Conservation (phyloP, 2,797 vertebrate genomes). For the Geotrypetes seraphini region DNA sequence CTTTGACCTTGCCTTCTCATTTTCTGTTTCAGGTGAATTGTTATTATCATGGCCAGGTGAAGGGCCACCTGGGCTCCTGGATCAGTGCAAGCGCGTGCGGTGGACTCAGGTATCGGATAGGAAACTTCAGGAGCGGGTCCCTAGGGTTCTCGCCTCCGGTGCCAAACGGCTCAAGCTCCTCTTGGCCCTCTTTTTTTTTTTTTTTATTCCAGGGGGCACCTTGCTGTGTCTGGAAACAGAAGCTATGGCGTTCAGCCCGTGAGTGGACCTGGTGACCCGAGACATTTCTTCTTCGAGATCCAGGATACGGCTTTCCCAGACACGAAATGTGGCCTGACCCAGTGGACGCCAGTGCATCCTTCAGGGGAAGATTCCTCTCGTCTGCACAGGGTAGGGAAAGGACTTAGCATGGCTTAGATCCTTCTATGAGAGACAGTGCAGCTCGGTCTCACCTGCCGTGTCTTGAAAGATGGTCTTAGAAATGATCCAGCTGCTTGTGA, state of each 20-base stretch:
- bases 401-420: neutral
- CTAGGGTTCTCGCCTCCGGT: neutral
- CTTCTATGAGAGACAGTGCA: neutral
- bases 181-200: no score
- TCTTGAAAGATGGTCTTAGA: no score
- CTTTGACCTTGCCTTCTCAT: no score
- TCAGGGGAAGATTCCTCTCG: conserved; percentile 2
- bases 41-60: conserved; percentile 66
- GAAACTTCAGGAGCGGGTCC: no score
- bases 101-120: conserved; percentile 77
- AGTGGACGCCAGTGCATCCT: neutral
- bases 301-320: conserved; percentile 5
- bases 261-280: neutral
- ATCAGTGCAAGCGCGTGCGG: conserved; percentile 70
- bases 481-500: no score
- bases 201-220: conserved; percentile 52
- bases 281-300: conserved; percentile 36
- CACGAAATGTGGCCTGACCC: conserved; percentile 38
- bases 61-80: conserved; percentile 50
- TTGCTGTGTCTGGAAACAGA: conserved; percentile 59
- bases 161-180: no score
- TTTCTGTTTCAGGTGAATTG: conserved; percentile 59
- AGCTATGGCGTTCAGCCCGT: conserved; percentile 62
- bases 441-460: no score
- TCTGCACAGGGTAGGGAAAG: conserved; percentile 50